phyloP scores from a whole-genome alignment of 2,888 invertebrate species.

The Clepsis dumicolana region DNA sequence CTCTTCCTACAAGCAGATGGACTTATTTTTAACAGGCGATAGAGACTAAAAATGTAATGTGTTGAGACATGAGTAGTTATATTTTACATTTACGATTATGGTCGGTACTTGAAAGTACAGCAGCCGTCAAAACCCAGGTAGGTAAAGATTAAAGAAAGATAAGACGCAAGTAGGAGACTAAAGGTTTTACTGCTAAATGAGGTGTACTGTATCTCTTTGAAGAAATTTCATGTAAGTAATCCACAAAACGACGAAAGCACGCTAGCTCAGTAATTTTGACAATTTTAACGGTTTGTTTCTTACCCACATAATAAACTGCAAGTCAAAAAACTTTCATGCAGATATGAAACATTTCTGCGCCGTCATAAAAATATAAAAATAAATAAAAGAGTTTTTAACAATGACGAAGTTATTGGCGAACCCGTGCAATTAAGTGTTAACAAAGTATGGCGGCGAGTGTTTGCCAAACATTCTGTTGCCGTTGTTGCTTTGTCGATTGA shows the following conservation, averaged over 20 bases:
- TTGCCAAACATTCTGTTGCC: conserved; percentile 68
- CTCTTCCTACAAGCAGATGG: no score
- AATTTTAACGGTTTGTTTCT: conserved; percentile 9
- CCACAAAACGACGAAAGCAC: not conserved
- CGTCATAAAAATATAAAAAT: conserved; percentile 64
- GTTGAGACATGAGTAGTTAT: no score
- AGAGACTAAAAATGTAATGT: no score
- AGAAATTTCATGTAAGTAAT: no score
- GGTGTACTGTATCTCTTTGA: no score
- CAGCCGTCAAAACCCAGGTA: no score
- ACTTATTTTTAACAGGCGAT: no score
- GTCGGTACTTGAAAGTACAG: no score
- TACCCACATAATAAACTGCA: conserved; percentile 11
- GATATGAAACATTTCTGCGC: conserved; percentile 59
- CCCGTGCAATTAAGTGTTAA: conserved; percentile 78
- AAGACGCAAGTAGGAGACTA: no score
- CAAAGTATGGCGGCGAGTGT: conserved; percentile 66
- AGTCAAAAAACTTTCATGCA: conserved; percentile 45
- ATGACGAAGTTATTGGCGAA: conserved; percentile 71
- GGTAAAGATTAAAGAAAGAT: no score
- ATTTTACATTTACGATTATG: no score
- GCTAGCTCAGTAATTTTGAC: conserved; percentile 8
- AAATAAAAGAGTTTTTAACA: conserved; percentile 68
- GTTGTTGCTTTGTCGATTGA: conserved; percentile 64
- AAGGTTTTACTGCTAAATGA: no score